Base-by-base conservation (phyloP, 2,888 invertebrate species). In the Ophion costatus region DNA sequence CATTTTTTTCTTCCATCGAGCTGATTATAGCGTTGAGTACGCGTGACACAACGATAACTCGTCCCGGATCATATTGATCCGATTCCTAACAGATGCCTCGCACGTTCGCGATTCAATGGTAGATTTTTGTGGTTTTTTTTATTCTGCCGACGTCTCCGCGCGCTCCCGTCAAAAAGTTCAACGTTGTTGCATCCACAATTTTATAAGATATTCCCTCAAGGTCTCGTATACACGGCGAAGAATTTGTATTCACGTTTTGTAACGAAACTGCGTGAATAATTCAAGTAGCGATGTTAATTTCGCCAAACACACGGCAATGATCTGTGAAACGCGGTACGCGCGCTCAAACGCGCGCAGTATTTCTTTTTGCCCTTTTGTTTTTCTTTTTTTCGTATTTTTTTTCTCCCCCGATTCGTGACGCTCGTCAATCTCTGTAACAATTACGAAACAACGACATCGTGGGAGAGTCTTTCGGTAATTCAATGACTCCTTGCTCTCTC, bases 211-310 rank as follows among this genome's bases (percentile, higher is more conserved):
- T 51, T 51, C 51, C 17, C 17, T 56, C 73, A 73, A 74, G 59
- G 66, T 57, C 64, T 66, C 33, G 45, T 59, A 45, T 61, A 61
- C 20, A 2, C 9, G 29, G 29, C 33, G 63, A 24, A 29, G 11
- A 45, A 66, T 71, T 80, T 67, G 66, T 74, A 74, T 74, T 74
- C 67, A 74, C 66, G 67, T 67, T 67, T 67, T 59, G 80, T 59
- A 80, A 74, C 67, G 20, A 59, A 61, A 80, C 59, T 20, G 42
- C 22, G 77, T 80, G 83, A 84, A 84, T 80, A 80, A 84, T 84
- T 84, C 84, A 84, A 78, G 77, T 69, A 45, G 74, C 81, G 56
- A 74, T 69, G 74, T 64, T 69, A 81, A 78, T 64, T 78, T 75
- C 33, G 77, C 42, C 24, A 84, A 80, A 66, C 76, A 57, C 24